Evolutionary conservation across 1,140 invertebrate species (phyloP), one percentile per base, ranked within the genome.

Genomic region (Micrasema minimum): DNA sequence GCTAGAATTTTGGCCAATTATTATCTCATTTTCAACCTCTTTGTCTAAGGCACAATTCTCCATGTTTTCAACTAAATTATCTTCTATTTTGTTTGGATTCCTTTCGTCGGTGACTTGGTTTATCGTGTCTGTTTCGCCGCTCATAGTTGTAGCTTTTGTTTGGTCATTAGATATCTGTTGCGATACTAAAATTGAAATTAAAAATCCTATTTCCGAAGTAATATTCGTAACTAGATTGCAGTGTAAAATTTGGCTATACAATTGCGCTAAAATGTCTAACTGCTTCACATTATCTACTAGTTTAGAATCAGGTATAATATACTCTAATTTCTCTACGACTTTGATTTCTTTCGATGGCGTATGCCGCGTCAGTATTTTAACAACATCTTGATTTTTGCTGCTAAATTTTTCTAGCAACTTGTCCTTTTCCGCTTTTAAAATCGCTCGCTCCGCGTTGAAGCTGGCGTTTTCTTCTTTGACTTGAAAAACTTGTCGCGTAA

Each of bases 381-480:
- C 51, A 9, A 18, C 38, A 1, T 16, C 16, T 64, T 66, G 2
- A 76, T 18, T 20, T 26, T 50, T 9, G 67, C 80, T 79, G 66
- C 82, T 83, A 61, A 85, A 85, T 75, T 84, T 85, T 65, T 83
- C 81, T 78, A 83, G 82, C n/a, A 85, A 70, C 59, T 83, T 85
- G 12, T 83, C 80, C 12, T 80, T 72, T 50, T 84, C 82, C 26
- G 80, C 78, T 70, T 82, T 82, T 12, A 85, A 70, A 2, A 85
- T 79, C 62, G 78, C 82, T 23, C 82, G 69, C 72, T 85, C 83
- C 0, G 76, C 76, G 38, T 83, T 81, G 62, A 81, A 84, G 11
- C 73, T 79, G 16, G 77, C 79, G 1, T 79, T 72, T 0, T 77
- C 72, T 71, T 83, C 82, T 69, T 79, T 80, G 0, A 78, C 71